phyloP scores from a whole-genome alignment of 1,140 invertebrate species.

The Chymomyza costata region DNA sequence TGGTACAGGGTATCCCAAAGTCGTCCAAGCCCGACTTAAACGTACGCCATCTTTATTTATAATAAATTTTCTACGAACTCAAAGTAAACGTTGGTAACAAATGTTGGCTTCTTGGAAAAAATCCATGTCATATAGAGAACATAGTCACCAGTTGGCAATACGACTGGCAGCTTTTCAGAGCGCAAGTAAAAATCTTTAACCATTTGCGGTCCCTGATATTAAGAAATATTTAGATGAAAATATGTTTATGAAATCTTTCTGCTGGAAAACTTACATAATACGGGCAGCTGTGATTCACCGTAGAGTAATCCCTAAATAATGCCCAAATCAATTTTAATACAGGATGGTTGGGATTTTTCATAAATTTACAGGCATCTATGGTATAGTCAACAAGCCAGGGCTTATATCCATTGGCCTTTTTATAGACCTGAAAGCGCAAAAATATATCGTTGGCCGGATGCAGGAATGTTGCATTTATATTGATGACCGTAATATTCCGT shows the following conservation, averaged over 20 bases:
- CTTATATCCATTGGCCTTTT: constrained; percentile 45
- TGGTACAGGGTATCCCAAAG: no score
- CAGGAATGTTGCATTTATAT: constrained; percentile 28
- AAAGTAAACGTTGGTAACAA: constrained; percentile 45
- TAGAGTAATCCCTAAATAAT: constrained; percentile 39
- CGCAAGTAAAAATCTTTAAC: constrained; percentile 41
- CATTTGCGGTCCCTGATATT: no score
- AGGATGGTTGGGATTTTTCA: constrained; percentile 27
- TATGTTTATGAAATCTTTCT: no score
- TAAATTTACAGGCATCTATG: constrained; percentile 39
- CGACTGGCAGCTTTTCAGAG: constrained; percentile 27
- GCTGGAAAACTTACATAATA: constrained; percentile 35
- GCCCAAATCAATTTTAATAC: constrained; percentile 30
- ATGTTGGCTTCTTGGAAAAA: constrained; percentile 27
- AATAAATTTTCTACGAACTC: constrained; percentile 37
- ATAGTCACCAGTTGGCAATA: constrained; percentile 43
- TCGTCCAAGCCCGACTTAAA: no score
- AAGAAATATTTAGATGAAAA: no score
- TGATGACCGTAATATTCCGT: constrained; percentile 31
- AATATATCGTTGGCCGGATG: constrained; percentile 27
- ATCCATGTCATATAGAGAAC: constrained; percentile 31
- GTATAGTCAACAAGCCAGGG: constrained; percentile 38
- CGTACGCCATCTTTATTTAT: no score
- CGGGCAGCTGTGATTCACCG: constrained; percentile 42
- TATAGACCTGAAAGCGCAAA: constrained; percentile 30